A percentile compares a stretch with the other conserved stretches of the same genome.
Conservation (phyloP, 2,113 vertebrate genomes). For the Tragelaphus scriptus region DNA sequence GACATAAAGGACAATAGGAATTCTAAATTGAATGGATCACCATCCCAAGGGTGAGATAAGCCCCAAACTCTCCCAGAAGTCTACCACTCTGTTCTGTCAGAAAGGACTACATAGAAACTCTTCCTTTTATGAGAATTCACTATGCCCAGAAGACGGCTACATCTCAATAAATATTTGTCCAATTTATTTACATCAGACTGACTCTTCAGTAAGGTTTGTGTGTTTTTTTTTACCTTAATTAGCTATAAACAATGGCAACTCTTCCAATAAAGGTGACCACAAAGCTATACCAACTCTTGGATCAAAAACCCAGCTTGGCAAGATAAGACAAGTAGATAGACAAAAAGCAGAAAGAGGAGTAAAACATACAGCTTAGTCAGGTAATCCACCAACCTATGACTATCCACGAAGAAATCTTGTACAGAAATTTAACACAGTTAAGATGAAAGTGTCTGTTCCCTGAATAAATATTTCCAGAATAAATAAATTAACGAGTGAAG, state of each 20-base stretch:
- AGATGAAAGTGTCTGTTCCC: neutral
- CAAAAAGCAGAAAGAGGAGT: neutral
- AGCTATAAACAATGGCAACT: neutral
- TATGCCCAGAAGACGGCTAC: neutral
- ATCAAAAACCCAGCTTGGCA: slow-evolving; percentile 1
- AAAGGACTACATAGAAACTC: neutral
- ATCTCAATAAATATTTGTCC: slow-evolving; percentile 1
- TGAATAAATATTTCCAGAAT: neutral
- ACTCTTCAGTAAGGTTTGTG: neutral
- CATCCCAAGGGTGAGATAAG: neutral
- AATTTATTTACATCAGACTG: neutral
- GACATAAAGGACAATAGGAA: neutral
- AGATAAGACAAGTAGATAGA: neutral
- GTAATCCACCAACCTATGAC: neutral
- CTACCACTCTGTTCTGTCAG: neutral
- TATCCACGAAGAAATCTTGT: neutral
- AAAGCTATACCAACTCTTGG: neutral
- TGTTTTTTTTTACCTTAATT: neutral
- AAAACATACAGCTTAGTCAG: neutral
- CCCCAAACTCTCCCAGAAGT: neutral
- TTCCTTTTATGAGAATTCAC: neutral
- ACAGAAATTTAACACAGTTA: neutral
- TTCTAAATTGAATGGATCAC: neutral
- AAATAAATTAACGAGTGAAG: neutral
- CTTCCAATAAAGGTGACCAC: neutral